A percentile compares a stretch with the other conserved stretches of the same genome.
Conservation (phyloP, 2,113 vertebrate genomes). For the Herpetotheres cachinnans region DNA sequence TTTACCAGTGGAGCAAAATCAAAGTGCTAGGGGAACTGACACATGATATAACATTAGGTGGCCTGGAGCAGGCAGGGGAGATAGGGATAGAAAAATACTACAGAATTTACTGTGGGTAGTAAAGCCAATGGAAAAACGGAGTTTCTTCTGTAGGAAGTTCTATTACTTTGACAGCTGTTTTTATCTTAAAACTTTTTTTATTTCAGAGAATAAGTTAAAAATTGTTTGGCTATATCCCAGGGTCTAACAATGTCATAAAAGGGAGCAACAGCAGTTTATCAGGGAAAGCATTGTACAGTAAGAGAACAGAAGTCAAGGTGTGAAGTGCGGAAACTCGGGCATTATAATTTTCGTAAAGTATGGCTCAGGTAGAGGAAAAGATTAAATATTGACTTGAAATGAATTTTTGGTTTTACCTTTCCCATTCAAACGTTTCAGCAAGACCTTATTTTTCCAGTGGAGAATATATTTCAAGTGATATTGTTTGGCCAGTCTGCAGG, state of each 20-base stretch:
- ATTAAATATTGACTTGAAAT: not conserved
- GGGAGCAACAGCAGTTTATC: not conserved
- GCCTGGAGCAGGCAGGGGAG: not conserved
- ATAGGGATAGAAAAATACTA: not conserved
- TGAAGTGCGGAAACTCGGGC: not conserved
- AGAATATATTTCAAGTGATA: not conserved
- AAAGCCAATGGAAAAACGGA: not conserved
- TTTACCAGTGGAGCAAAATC: not conserved
- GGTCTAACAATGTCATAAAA: not conserved
- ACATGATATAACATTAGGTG: not conserved
- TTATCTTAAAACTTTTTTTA: not conserved
- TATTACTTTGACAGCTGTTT: not conserved
- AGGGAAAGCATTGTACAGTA: not conserved
- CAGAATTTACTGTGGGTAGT: not conserved
- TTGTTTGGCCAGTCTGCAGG: not conserved
- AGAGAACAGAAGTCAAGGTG: not conserved
- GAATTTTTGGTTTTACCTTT: not conserved
- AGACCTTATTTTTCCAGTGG: not conserved
- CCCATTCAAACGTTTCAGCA: not conserved
- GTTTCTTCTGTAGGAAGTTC: not conserved
- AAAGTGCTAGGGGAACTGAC: not conserved
- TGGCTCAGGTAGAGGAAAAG: not conserved
- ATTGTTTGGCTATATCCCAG: not conserved
- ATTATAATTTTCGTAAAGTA: not conserved
- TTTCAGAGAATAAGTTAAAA: not conserved